phyloP scores from a whole-genome alignment of 2,797 vertebrate species.

The Benthosema pterotum region DNA sequence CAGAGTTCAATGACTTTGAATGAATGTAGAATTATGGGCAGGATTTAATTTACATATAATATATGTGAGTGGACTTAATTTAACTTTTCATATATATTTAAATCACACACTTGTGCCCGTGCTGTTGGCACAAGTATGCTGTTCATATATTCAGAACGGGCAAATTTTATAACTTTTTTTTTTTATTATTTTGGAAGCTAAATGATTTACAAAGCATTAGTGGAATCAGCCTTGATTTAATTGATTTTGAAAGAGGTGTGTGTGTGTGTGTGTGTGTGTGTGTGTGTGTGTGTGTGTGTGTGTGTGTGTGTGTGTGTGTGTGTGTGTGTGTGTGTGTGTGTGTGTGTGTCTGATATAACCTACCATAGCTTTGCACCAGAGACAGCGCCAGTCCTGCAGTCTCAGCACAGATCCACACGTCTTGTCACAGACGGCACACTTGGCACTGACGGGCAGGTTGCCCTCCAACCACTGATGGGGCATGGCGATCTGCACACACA shows the following conservation, averaged over 20 bases:
- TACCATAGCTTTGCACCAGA: conserved; percentile 99
- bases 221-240: too few species aligned
- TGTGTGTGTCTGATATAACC: conserved; percentile 40
- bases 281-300: background rate
- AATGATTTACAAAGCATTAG: too few species aligned
- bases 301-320: conserved; percentile 4
- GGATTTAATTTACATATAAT: too few species aligned
- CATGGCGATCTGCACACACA: conserved; percentile 89
- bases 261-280: background rate
- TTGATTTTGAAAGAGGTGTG: background rate
- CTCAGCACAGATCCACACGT: conserved; percentile 96
- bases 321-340: background rate
- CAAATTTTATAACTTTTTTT: too few species aligned
- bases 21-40: too few species aligned
- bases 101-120: too few species aligned
- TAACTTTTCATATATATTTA: too few species aligned
- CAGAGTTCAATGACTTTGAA: too few species aligned
- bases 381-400: conserved; percentile 97
- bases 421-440: conserved; percentile 97
- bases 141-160: too few species aligned
- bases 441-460: conserved; percentile 97
- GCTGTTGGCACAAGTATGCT: too few species aligned
- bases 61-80: too few species aligned
- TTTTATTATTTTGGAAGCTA: too few species aligned
- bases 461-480: conserved; percentile 98